phyloP scores from a whole-genome alignment of 2,888 invertebrate genomes.

The Drosophila yooni region DNA sequence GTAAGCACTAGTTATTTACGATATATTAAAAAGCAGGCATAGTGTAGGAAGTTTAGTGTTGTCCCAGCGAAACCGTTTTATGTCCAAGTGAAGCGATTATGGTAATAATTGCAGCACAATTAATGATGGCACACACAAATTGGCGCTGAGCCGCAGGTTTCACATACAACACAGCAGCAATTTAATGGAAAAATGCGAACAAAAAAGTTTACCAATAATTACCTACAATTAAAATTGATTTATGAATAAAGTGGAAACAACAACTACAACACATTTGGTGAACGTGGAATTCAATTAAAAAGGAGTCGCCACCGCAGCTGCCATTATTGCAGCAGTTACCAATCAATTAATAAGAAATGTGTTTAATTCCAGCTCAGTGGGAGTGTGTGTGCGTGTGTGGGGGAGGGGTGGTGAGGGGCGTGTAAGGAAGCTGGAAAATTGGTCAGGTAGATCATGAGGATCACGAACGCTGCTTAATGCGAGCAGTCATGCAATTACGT shows the following conservation, averaged over 20 bases:
- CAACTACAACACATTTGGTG: constrained; percentile 3
- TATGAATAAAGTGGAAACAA: constrained; percentile 55
- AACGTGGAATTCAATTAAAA: constrained; percentile 72
- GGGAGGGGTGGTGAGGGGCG: no score
- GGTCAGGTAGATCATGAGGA: constrained; percentile 37
- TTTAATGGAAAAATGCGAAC: constrained; percentile 1
- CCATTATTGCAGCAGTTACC: constrained; percentile 35
- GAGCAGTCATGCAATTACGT: constrained; percentile 59
- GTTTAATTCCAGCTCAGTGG: constrained; percentile 2
- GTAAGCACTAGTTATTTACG: neutral
- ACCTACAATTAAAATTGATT: constrained; percentile 83
- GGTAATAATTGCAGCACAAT: constrained; percentile 65
- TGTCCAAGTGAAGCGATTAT: constrained; percentile 64
- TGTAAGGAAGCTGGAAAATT: constrained; percentile 7
- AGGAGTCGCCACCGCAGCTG: constrained; percentile 42
- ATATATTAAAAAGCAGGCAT: neutral
- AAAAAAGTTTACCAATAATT: constrained; percentile 75
- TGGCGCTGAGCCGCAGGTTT: constrained; percentile 21
- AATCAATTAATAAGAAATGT: constrained; percentile 74
- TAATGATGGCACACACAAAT: constrained; percentile 61
- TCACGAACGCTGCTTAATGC: constrained; percentile 32
- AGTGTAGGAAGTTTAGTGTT: neutral
- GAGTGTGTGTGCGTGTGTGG: neutral
- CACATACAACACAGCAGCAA: neutral
- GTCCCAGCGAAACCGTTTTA: neutral